phyloP scores from a whole-genome alignment of 2,113 vertebrate genomes.

The Patagioenas fasciata region DNA sequence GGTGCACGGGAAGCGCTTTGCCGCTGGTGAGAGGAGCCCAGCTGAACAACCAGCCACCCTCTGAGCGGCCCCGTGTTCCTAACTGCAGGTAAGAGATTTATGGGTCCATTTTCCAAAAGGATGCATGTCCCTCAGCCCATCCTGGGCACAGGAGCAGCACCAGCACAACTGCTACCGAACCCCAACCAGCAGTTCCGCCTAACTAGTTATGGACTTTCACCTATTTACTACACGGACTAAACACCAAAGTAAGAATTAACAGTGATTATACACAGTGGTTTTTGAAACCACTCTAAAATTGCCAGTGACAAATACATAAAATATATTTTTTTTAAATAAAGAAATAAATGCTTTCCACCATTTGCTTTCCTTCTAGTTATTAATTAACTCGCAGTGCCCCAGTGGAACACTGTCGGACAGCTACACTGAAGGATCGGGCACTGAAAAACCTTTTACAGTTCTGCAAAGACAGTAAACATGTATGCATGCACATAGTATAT shows the following conservation, averaged over 20 bases:
- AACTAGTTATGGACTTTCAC: background rate
- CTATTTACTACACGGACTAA: background rate
- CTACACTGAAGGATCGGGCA: background rate
- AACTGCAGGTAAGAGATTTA: background rate
- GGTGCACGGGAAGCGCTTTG: background rate
- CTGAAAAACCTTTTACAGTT: background rate
- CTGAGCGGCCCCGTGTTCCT: background rate
- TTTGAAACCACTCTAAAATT: background rate
- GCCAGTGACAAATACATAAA: background rate
- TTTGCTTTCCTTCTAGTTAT: background rate
- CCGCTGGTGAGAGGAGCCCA: background rate
- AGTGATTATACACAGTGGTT: background rate
- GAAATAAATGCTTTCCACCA: background rate
- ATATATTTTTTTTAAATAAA: fast-evolving
- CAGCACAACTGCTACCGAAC: background rate
- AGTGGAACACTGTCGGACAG: background rate
- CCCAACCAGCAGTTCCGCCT: background rate
- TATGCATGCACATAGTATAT: fast-evolving
- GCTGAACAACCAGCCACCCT: background rate
- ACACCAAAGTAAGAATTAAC: background rate
- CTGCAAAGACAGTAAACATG: background rate
- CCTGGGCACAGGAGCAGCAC: too few relatives aligned
- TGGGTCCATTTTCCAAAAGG: background rate
- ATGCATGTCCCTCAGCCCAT: background rate
- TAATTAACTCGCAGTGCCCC: background rate